Evolutionary conservation across 2,797 vertebrate species (phyloP).

Genomic region (Sebastes wilsoni): DNA sequence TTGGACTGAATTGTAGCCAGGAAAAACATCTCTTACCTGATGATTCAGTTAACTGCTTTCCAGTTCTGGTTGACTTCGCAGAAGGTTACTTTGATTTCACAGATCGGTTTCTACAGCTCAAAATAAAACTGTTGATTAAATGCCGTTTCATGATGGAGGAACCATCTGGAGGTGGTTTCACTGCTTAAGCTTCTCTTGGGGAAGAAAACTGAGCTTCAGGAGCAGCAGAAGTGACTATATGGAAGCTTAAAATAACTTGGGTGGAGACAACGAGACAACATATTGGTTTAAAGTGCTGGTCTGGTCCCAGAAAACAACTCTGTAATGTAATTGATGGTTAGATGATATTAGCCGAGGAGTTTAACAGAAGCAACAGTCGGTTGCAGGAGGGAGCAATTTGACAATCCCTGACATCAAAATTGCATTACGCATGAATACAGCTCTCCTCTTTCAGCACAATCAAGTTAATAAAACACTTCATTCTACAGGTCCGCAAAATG

Average conservation of each 20-base stretch:
- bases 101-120: not conserved
- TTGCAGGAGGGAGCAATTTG: not conserved
- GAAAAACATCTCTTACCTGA: constrained; percentile 4
- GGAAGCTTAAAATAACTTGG: constrained; percentile 6
- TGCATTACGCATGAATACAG: not conserved
- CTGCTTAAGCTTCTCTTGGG: not conserved
- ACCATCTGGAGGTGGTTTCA: constrained; percentile 27
- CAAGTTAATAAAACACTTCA: not conserved
- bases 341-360: constrained; percentile 10
- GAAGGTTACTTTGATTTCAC: not conserved
- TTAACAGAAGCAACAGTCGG: constrained; percentile 10
- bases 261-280: not conserved
- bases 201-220: not conserved
- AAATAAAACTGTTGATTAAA: constrained; percentile 29
- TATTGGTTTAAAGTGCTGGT: not conserved
- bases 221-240: not conserved
- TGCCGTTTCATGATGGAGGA: constrained; percentile 17
- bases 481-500: no score
- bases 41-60: not conserved
- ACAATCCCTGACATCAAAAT: constrained; percentile 27
- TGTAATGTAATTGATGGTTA: constrained; percentile 35
- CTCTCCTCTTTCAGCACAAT: not conserved
- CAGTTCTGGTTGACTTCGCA: not conserved
- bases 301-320: not conserved
- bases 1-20: not conserved